Conservation (phyloP, 2,113 vertebrate genomes). For the Amphilophus citrinellus region DNA sequence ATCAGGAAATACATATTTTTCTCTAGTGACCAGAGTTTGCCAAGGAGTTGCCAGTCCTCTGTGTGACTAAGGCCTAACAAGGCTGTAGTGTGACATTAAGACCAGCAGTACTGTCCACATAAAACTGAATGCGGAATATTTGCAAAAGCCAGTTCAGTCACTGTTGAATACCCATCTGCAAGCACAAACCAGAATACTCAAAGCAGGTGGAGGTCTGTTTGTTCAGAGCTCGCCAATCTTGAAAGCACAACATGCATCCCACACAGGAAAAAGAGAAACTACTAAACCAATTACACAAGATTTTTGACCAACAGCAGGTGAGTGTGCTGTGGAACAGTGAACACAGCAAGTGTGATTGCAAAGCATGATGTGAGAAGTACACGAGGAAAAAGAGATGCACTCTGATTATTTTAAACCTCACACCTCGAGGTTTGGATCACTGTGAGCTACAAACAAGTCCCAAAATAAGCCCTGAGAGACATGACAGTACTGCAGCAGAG, state of each 20-base stretch:
- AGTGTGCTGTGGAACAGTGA: background rate
- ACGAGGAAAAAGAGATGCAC: constrained; percentile 1
- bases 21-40: background rate
- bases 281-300: background rate
- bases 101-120: constrained; percentile 2
- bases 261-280: constrained; percentile 16
- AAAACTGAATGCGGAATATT: constrained; percentile 16
- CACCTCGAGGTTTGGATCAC: constrained; percentile 31
- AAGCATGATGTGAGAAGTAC: background rate
- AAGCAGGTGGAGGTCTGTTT: constrained; percentile 30
- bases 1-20: background rate
- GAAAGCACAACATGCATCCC: constrained; percentile 27
- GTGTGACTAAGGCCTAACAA: background rate
- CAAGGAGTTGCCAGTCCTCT: background rate
- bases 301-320: constrained; percentile 7
- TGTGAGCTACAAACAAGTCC: constrained; percentile 2
- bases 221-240: background rate
- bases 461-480: constrained; percentile 21
- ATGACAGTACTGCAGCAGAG: constrained; percentile 12
- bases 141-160: background rate
- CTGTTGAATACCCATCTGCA: constrained; percentile 21
- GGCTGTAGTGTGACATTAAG: background rate
- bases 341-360: constrained; percentile 3
- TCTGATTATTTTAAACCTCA: constrained; percentile 29
- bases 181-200: background rate